Evolutionary conservation across 2,888 invertebrate species (phyloP).

Genomic region (Pachydiplax longipennis): DNA sequence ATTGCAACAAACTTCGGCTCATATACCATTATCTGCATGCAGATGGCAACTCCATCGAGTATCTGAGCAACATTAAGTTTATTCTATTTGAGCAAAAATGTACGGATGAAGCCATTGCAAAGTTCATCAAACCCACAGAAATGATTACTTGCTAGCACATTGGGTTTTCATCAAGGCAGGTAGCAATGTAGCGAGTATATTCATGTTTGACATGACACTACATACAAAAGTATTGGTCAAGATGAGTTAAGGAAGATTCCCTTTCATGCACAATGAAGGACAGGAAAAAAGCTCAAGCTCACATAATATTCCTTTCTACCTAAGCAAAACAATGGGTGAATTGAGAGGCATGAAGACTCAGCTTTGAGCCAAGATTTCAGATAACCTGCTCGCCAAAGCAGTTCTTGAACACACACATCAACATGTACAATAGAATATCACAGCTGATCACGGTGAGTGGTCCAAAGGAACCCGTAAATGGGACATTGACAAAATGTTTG

Average conservation of each 20-base stretch:
- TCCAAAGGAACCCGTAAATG: slow-evolving; percentile 26
- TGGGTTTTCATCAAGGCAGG: slow-evolving; percentile 29
- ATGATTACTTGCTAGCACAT: background rate
- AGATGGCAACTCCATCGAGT: background rate
- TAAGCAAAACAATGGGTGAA: slow-evolving; percentile 11
- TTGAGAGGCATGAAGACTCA: slow-evolving; percentile 20
- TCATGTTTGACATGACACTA: slow-evolving; percentile 36
- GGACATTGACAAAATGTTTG: slow-evolving; percentile 15
- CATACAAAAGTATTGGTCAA: slow-evolving; percentile 43
- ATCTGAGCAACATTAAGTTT: background rate
- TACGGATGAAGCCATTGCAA: slow-evolving; percentile 23
- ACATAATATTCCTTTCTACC: background rate
- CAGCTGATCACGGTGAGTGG: slow-evolving; percentile 42
- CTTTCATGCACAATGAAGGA: slow-evolving; percentile 15
- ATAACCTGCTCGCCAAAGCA: slow-evolving; percentile 19
- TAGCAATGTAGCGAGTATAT: slow-evolving; percentile 37
- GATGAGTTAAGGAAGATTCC: background rate
- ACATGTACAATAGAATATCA: slow-evolving; percentile 43
- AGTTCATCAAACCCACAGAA: background rate
- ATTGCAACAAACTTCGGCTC: background rate
- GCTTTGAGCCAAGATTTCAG: slow-evolving; percentile 12
- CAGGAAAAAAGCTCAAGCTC: background rate
- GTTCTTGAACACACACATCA: slow-evolving; percentile 20
- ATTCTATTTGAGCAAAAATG: slow-evolving; percentile 31
- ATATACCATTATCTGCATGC: background rate